Percentiles rank a stretch among this genome's conserved stretches.
Evolutionary conservation across 2,888 invertebrate genomes (phyloP).

Genomic region (Glaucopsyche alexis): DNA sequence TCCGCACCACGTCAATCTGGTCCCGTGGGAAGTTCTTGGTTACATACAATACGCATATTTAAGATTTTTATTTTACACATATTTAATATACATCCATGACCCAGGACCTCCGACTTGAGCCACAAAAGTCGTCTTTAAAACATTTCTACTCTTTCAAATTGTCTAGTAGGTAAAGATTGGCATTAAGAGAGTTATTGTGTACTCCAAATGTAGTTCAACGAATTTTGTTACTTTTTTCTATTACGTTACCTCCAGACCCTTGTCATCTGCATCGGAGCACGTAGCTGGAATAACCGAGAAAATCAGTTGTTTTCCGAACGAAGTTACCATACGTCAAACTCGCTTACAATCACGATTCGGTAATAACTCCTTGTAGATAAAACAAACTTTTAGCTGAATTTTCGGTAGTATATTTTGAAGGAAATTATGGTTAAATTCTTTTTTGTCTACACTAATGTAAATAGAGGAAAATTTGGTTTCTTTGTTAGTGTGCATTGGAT

Average conservation of each 20-base stretch:
- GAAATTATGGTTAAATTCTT: background rate
- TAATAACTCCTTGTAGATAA: slow-evolving; percentile 6
- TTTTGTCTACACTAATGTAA: too few relatives aligned
- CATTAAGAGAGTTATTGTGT: background rate
- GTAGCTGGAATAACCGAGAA: background rate
- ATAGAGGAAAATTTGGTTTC: too few relatives aligned
- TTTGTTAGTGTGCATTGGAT: too few relatives aligned
- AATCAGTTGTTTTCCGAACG: background rate
- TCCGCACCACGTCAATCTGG: too few relatives aligned
- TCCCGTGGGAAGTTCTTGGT: too few relatives aligned
- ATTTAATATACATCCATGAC: too few relatives aligned
- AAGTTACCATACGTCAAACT: slow-evolving; percentile 2
- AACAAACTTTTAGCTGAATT: background rate
- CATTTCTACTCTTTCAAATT: background rate
- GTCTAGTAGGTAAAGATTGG: background rate
- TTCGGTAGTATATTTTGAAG: background rate
- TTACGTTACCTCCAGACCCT: background rate
- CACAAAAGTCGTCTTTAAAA: background rate
- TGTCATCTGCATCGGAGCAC: background rate
- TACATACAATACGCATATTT: too few relatives aligned
- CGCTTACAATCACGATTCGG: slow-evolving; percentile 3
- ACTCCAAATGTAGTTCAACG: background rate
- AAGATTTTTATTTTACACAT: too few relatives aligned
- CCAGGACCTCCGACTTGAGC: too few relatives aligned
- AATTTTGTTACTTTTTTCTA: background rate